Percentiles rank a stretch among this genome's conserved stretches.
These are phyloP conservation scores for Drosophila bifasciata DNA, from an alignment of 1,140 invertebrate genomes.

Conservation along the genomic window DNA sequence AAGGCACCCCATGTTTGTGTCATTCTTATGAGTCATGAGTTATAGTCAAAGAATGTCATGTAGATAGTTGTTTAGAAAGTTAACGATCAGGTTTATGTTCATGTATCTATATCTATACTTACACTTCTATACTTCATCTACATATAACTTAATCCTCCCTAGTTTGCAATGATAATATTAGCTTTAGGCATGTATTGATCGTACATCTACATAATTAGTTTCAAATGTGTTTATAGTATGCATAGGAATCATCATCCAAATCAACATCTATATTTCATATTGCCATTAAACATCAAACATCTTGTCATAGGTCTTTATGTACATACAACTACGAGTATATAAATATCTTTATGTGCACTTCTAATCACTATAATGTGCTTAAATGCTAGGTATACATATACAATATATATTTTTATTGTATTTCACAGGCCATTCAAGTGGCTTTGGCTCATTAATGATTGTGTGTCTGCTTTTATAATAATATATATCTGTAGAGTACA, in stretches of 20 bases:
- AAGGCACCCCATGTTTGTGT: too few species aligned
- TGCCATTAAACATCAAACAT: slow-evolving; percentile 37
- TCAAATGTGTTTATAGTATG: too few species aligned
- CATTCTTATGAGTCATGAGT: too few species aligned
- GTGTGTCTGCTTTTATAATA: slow-evolving; percentile 17
- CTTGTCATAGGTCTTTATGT: slow-evolving; percentile 23
- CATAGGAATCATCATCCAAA: background rate
- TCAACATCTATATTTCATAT: slow-evolving; percentile 27
- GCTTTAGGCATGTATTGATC: too few species aligned
- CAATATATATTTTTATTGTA: slow-evolving; percentile 79
- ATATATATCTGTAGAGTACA: slow-evolving; percentile 47
- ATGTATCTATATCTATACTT: too few species aligned
- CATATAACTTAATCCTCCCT: too few species aligned
- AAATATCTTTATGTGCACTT: slow-evolving; percentile 68
- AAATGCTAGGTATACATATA: slow-evolving; percentile 69
- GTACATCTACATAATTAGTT: too few species aligned
- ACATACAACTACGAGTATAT: slow-evolving; percentile 33
- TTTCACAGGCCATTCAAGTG: slow-evolving; percentile 66
- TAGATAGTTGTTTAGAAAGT: too few species aligned
- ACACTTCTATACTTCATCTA: too few species aligned
- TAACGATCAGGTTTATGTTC: too few species aligned
- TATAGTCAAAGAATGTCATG: too few species aligned
- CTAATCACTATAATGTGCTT: slow-evolving; percentile 75
- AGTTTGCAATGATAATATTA: too few species aligned
- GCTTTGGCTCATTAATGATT: slow-evolving; percentile 62